A percentile compares a stretch with the other conserved stretches of the same genome.
Conservation (phyloP, 92 coral and sea anemone genomes). For the Bergia puertoricense region DNA sequence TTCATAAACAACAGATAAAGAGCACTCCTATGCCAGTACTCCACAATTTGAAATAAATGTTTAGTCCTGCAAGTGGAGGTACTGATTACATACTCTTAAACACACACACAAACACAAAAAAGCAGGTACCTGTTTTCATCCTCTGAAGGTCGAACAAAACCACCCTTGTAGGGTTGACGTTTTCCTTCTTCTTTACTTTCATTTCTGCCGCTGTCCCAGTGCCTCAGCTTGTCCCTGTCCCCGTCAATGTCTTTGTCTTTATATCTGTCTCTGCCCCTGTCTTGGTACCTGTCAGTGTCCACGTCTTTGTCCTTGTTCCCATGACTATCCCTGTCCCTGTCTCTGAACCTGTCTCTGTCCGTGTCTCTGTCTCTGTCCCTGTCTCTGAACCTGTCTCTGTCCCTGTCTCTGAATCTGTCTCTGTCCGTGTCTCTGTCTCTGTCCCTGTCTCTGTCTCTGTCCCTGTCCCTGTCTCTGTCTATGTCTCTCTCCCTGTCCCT, state of each 20-base stretch:
- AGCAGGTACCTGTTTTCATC: slow-evolving; percentile 43
- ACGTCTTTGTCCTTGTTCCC: not conserved
- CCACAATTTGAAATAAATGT: too few relatives aligned
- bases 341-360: not conserved
- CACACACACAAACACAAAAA: not conserved
- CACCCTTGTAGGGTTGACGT: slow-evolving; percentile 1
- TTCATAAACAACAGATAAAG: too few relatives aligned
- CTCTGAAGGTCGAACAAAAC: slow-evolving; percentile 57
- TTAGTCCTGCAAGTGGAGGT: not conserved
- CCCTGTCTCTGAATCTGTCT: not conserved
- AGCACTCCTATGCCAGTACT: too few relatives aligned
- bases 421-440: not conserved
- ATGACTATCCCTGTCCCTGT: not conserved
- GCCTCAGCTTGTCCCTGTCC: not conserved
- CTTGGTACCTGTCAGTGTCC: not conserved
- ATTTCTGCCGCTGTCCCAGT: not conserved
- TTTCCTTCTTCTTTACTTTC: not conserved
- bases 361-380: slow-evolving; percentile 2
- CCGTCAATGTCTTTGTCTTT: not conserved
- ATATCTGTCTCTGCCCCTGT: not conserved
- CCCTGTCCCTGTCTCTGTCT: slow-evolving; percentile 35
- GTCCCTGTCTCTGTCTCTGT: not conserved
- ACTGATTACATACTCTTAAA: not conserved
- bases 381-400: slow-evolving; percentile 15
- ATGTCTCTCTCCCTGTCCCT: slow-evolving; percentile 19